Conservation (phyloP, 2,797 vertebrate species). For the Scyliorhinus canicula region DNA sequence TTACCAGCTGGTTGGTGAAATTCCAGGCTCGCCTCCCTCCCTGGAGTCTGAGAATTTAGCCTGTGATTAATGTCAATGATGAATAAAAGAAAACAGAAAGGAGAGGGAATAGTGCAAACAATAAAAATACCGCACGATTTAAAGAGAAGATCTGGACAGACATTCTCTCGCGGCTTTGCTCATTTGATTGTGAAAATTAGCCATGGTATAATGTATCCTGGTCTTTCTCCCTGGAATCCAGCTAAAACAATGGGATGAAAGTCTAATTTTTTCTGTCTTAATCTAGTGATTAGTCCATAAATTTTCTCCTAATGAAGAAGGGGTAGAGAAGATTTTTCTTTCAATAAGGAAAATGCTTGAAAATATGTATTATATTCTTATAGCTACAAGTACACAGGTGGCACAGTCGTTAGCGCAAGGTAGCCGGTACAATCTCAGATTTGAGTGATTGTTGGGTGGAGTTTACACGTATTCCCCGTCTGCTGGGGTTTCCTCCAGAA, state of each 20-base stretch:
- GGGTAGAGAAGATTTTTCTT: not conserved
- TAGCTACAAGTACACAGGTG: not conserved
- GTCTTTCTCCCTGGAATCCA: too few relatives aligned
- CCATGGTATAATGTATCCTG: not conserved
- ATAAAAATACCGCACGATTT: not conserved
- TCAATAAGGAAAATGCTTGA: not conserved
- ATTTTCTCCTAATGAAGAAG: slow-evolving; percentile 19
- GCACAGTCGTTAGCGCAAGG: too few relatives aligned
- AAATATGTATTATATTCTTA: not conserved
- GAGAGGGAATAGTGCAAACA: not conserved
- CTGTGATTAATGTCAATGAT: not conserved
- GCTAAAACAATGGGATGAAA: too few relatives aligned
- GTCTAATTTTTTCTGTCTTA: too few relatives aligned
- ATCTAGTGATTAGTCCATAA: too few relatives aligned
- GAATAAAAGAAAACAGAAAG: not conserved
- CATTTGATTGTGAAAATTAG: not conserved
- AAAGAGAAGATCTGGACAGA: not conserved
- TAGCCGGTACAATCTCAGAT: too few relatives aligned
- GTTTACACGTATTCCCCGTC: too few relatives aligned
- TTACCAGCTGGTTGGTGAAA: too few relatives aligned
- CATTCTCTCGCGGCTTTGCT: not conserved
- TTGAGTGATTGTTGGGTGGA: too few relatives aligned
- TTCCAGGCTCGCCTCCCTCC: too few relatives aligned
- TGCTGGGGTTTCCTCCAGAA: too few relatives aligned
- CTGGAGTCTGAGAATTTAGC: too few relatives aligned